Base-by-base conservation (phyloP, 2,888 invertebrate species). In the Zhengitettix transpicula region DNA sequence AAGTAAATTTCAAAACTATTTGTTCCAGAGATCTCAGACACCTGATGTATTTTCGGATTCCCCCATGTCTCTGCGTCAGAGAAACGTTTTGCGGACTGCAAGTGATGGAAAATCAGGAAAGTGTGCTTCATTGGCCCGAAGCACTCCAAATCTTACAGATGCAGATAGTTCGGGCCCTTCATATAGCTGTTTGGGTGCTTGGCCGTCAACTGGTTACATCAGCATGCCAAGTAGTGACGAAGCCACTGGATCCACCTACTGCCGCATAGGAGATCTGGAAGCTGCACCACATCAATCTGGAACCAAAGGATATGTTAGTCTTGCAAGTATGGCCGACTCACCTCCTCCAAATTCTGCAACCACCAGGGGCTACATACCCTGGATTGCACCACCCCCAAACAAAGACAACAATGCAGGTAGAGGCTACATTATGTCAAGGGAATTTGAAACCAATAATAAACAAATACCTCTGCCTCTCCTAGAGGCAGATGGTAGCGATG, bases 121-220 rank as follows among this genome's bases (percentile, higher is more conserved):
- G 28, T 28, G 28, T 28, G 28, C 28, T 1, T 71, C 72, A 0
- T 61, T 71, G n/a, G 69, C 72, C 8, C 68, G 71, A 14, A 72
- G 73, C 12, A 71, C 73, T 11, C 71, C 73, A 2, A 73, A 72
- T 63, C 65, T 73, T 40, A 70, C 70, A 0, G 72, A 73, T 12
- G 12, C 60, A 40, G 60, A 58, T 42, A 53, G 56, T 10, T 10
- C 52, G 8, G 55, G 56, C 28, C 28, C 28, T 52, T 67, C 65
- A 12, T 53, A 40, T 14, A 17, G 68, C 0, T 67, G 69, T 41
- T 56, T 59, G 11, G 60, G 59, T 1, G 67, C 67, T 0, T 70
- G 70, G 69, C 69, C 71, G 1, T 71, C 71, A 1, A 68, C 70
- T 5, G 70, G 71, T n/a, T 71, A 71, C 64, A 69, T 71, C 59